Evolutionary conservation across 2,888 invertebrate genomes (phyloP).

Genomic region (Pseudococcus viburni): DNA sequence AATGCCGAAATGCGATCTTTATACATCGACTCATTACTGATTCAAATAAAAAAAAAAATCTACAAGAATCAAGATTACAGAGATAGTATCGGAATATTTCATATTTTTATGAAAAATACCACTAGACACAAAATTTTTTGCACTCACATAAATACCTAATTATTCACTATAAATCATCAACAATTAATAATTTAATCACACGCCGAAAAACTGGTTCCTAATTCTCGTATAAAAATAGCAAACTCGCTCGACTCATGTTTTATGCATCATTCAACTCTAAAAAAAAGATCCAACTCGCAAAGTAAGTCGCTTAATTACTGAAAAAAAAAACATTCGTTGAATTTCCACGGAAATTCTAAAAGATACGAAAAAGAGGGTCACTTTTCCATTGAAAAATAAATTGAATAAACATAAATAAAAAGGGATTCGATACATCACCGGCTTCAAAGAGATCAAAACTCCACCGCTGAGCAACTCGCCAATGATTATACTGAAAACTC

Average conservation of each 20-base stretch:
- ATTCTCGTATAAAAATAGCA: background rate
- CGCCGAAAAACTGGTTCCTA: background rate
- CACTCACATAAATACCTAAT: too few relatives aligned
- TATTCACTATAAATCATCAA: background rate
- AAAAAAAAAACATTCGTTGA: conserved; percentile 3
- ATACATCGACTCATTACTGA: too few relatives aligned
- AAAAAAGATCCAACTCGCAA: background rate
- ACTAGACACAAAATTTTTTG: too few relatives aligned
- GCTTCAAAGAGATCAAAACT: conserved; percentile 54
- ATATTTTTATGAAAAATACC: too few relatives aligned
- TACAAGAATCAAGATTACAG: too few relatives aligned
- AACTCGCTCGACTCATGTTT: background rate
- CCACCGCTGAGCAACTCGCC: background rate
- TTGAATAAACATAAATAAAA: conserved; percentile 48
- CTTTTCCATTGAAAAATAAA: conserved; percentile 3
- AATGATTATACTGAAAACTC: background rate
- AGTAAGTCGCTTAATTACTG: background rate
- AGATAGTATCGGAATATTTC: too few relatives aligned
- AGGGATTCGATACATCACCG: conserved; percentile 51
- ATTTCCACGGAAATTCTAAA: background rate
- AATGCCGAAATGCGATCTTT: too few relatives aligned
- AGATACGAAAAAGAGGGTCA: conserved; percentile 25
- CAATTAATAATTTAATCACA: conserved; percentile 13
- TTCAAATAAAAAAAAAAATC: too few relatives aligned
- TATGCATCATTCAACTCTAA: background rate